Percentiles rank a stretch among this genome's conserved stretches.
phyloP scores from a whole-genome alignment of 2,113 vertebrate genomes.

The Onychostruthus taczanowskii region DNA sequence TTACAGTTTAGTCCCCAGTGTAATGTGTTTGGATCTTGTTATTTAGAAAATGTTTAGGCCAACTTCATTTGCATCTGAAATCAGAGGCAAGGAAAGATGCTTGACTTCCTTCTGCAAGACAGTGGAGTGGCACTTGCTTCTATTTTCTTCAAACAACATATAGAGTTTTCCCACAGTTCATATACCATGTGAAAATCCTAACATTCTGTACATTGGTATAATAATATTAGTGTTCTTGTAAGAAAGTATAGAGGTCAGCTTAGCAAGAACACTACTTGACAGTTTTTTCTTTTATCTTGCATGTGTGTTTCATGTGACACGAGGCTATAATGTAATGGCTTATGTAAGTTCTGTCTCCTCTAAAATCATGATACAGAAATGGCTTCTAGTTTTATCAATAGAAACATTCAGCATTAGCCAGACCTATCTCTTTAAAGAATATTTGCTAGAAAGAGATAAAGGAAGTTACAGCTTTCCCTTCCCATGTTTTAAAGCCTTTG shows the following conservation, averaged over 20 bases:
- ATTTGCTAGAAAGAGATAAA: neutral
- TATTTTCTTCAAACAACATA: neutral
- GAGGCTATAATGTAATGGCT: neutral
- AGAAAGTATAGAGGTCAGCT: neutral
- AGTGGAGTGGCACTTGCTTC: neutral
- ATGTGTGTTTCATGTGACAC: accelerated
- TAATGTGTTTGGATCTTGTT: neutral
- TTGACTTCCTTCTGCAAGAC: neutral
- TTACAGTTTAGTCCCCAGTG: neutral
- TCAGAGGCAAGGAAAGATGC: neutral
- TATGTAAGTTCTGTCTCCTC: neutral
- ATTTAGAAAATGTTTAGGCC: neutral
- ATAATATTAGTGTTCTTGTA: neutral
- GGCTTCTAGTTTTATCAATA: neutral
- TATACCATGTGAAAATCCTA: neutral
- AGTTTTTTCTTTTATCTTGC: neutral
- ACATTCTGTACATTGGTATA: neutral
- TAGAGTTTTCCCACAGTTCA: neutral
- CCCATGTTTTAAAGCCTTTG: neutral
- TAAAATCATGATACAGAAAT: neutral
- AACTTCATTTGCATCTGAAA: neutral
- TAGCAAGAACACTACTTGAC: neutral
- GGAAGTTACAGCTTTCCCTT: neutral
- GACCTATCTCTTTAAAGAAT: neutral
- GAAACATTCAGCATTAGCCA: neutral